Base-by-base conservation (phyloP, 1,140 invertebrate genomes). In the Ostrea denselamellosa region DNA sequence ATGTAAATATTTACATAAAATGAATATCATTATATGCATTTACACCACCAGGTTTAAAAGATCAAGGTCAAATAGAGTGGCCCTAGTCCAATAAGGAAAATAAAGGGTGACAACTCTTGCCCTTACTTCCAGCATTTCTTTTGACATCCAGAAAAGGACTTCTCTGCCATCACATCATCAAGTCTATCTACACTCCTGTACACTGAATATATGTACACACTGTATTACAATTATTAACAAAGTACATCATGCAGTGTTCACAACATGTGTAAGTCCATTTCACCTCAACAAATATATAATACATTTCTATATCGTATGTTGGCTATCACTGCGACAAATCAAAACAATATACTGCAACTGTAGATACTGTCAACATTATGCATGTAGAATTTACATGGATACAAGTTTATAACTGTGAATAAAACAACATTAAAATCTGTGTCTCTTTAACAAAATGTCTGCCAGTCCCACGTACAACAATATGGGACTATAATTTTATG, bases 351-450 rank as follows among this genome's bases (percentile, higher is more conserved):
- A 34, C 25, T 28, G 68, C 17, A 62, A 62, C 28, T 77, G 28
- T 77, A 71, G 22, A 77, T 77, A 77, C 28, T 25, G 25, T 25
- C 25, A 77, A 77, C 68, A 77, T 77, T 77, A 77, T 77, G 68
- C 68, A 17, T 77, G 25, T 25, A 77, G 22, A 77, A 77, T 77
- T 28, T 77, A 28, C 68, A 77, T 12, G 22, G 68, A 77, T 77
- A 77, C 68, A 77, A 34, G 56, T 62, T 77, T 34, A 77, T 77
- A 77, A 77, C 68, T 14, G 68, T 77, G 68, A 77, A 77, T 34
- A 77, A 77, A 77, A 77, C 68, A 77, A 77, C 68, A 77, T 77
- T 77, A 77, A 77, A 77, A 77, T 77, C 68, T 77, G 68, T 77
- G 68, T 77, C 68, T 77, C 68, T 77, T 77, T 77, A 77, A 77